These are phyloP conservation scores for Eulacestoma nigropectus DNA, from an alignment of 2,113 vertebrate species.

Conservation along the genomic window DNA sequence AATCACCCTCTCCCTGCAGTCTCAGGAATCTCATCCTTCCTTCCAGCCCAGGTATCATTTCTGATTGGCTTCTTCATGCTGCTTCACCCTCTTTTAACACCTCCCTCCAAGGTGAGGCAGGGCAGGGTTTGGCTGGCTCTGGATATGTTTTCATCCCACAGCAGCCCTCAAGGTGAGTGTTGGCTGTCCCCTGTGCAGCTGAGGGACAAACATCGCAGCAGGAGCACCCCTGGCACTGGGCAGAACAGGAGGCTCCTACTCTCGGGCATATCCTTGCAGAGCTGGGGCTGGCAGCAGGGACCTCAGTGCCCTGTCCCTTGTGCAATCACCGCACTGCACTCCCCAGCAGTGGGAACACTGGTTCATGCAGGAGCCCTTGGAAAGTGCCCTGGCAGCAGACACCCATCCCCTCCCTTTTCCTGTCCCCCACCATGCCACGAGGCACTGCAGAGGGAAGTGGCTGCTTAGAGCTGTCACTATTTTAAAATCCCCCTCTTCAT, in stretches of 20 bases:
- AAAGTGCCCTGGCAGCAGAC: not conserved
- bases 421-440: not conserved
- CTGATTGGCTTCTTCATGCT: not conserved
- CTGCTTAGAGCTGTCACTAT: not conserved
- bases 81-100: not conserved
- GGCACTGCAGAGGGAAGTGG: not conserved
- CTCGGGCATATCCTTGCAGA: rapidly evolving
- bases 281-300: not conserved
- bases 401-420: not conserved
- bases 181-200: not conserved
- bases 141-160: not conserved
- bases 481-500: not conserved
- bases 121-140: not conserved
- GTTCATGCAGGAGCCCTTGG: not conserved
- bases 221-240: not conserved
- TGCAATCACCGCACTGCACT: too few species aligned
- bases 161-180: not conserved
- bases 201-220: not conserved
- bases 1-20: not conserved
- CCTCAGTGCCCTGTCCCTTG: not conserved
- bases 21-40: not conserved
- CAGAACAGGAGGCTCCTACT: not conserved
- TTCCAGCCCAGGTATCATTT: not conserved
- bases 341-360: not conserved
- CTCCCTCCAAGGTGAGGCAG: not conserved